Percentiles rank a stretch among this genome's conserved stretches.
Conservation (phyloP, 2,797 vertebrate genomes). For the Malurus splendens region DNA sequence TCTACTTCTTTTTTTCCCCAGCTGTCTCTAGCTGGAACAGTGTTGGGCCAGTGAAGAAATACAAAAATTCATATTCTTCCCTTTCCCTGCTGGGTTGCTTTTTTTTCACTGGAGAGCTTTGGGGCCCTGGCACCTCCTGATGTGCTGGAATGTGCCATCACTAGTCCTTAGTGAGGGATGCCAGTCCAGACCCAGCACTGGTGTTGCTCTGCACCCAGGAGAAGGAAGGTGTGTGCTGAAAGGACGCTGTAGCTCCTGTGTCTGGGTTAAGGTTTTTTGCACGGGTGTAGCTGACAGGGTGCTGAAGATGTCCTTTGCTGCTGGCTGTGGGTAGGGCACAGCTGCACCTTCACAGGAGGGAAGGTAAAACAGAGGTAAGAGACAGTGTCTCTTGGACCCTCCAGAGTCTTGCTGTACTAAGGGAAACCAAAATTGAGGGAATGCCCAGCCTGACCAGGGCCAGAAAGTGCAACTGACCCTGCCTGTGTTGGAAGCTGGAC, state of each 20-base stretch:
- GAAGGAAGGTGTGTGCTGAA: not conserved
- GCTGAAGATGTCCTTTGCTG: not conserved
- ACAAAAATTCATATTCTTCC: not conserved
- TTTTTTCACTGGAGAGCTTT: not conserved
- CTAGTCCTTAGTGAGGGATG: accelerated
- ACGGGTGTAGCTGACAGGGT: not conserved
- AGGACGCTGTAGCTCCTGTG: not conserved
- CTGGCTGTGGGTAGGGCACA: accelerated
- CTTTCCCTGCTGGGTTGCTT: not conserved
- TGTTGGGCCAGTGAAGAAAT: not conserved
- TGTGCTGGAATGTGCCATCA: not conserved
- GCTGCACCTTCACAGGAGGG: not conserved
- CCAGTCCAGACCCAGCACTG: not conserved
- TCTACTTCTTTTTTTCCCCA: accelerated
- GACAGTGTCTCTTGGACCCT: not conserved
- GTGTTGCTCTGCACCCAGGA: not conserved
- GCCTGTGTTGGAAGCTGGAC: accelerated
- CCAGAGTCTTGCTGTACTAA: not conserved
- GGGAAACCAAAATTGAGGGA: not conserved
- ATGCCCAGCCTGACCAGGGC: not conserved
- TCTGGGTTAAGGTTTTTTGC: not conserved
- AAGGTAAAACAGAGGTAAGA: not conserved
- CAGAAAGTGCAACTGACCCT: not conserved
- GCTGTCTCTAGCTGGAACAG: not conserved
- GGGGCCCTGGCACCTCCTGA: not conserved